A percentile compares a stretch with the other conserved stretches of the same genome.
These are phyloP conservation scores for Dryococelus australis DNA, from an alignment of 2,888 invertebrate species.

Conservation along the genomic window DNA sequence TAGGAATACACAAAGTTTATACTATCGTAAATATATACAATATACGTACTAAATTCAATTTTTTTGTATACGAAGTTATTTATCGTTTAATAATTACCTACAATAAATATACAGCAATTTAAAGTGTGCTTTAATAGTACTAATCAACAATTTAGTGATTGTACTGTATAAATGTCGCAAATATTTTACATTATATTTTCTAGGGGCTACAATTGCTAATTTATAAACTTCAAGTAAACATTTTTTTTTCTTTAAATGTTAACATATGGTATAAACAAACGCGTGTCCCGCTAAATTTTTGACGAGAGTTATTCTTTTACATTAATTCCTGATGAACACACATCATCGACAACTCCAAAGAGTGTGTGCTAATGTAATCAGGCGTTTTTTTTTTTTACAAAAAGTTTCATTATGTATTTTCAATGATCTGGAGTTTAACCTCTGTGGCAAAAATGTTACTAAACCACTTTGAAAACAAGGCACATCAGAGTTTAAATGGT, in stretches of 20 bases:
- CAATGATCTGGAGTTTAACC: neutral
- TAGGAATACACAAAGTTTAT: neutral
- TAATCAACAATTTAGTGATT: neutral
- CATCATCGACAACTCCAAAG: neutral
- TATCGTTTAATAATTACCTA: neutral
- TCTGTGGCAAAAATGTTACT: neutral
- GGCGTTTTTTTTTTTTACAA: neutral
- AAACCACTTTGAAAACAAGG: neutral
- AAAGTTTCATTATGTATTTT: neutral
- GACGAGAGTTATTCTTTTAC: neutral
- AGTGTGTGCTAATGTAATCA: neutral
- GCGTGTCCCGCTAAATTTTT: neutral
- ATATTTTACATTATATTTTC: neutral
- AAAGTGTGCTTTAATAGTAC: neutral
- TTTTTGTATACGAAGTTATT: neutral
- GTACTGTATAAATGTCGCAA: neutral
- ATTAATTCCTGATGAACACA: neutral
- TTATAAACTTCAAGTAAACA: neutral
- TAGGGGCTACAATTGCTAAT: neutral
- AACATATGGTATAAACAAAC: neutral
- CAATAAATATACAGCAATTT: neutral
- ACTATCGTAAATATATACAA: neutral
- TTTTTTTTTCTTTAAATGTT: neutral
- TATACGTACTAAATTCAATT: neutral
- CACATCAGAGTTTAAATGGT: neutral